phyloP scores from a whole-genome alignment of 2,888 invertebrate species.

The Capitulum mitella region DNA sequence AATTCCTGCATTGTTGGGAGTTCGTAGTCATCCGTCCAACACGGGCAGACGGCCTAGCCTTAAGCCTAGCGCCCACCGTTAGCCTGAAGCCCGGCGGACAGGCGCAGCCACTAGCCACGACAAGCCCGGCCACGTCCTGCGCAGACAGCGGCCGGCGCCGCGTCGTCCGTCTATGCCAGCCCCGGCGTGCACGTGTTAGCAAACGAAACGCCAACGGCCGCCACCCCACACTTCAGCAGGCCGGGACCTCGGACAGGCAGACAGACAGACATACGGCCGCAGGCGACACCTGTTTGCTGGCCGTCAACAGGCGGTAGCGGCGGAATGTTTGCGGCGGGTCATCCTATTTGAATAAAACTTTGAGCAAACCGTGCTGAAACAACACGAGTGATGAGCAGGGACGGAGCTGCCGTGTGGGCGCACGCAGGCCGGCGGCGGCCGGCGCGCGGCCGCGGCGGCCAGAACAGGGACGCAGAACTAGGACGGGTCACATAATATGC shows the following conservation, averaged over 20 bases:
- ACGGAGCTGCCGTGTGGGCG: too few relatives aligned
- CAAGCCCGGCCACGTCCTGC: not conserved
- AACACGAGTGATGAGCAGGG: not conserved
- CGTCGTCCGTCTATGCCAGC: not conserved
- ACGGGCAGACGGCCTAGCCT: too few relatives aligned
- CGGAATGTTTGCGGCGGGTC: not conserved
- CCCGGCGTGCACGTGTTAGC: not conserved
- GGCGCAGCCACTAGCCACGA: not conserved
- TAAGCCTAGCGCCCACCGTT: not conserved
- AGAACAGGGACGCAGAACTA: too few relatives aligned
- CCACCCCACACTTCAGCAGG: not conserved
- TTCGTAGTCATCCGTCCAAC: too few relatives aligned
- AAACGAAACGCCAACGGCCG: not conserved
- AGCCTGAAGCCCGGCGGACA: not conserved
- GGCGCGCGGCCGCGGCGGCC: too few relatives aligned
- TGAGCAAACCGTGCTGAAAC: not conserved
- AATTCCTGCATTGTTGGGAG: too few relatives aligned
- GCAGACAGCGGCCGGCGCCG: not conserved
- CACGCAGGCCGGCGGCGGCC: too few relatives aligned
- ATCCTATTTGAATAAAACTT: conserved; percentile 18
- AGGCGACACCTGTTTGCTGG: not conserved
- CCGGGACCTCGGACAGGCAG: not conserved
- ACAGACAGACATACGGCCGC: conserved; percentile 8
- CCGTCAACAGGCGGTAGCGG: not conserved
- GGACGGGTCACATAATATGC: too few relatives aligned